phyloP scores from a whole-genome alignment of 2,888 invertebrate genomes.

The Xylota segnis region DNA sequence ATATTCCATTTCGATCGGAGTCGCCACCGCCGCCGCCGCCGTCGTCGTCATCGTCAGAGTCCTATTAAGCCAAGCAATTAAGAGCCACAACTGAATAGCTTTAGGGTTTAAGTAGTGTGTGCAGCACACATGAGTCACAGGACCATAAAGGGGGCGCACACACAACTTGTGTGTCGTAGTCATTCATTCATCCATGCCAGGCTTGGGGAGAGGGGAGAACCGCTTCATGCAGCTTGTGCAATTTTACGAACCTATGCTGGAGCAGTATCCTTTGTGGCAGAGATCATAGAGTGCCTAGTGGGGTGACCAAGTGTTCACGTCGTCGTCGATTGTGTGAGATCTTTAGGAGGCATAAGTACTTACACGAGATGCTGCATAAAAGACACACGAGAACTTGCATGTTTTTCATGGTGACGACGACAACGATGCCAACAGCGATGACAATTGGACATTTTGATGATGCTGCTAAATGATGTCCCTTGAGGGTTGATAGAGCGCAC shows the following conservation, averaged over 20 bases:
- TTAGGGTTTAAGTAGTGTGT: slow-evolving; percentile 52
- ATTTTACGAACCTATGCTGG: slow-evolving; percentile 54
- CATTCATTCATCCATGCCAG: slow-evolving; percentile 56
- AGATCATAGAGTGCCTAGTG: slow-evolving; percentile 67
- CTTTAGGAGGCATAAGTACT: slow-evolving; percentile 33
- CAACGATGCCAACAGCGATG: slow-evolving; percentile 22
- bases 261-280: slow-evolving; percentile 66
- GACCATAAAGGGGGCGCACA: slow-evolving; percentile 54
- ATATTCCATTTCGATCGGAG: slow-evolving; percentile 39
- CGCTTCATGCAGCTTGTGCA: slow-evolving; percentile 42
- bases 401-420: slow-evolving; percentile 59
- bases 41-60: background rate
- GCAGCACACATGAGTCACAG: slow-evolving; percentile 62
- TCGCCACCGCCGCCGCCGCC: slow-evolving; percentile 6
- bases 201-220: background rate
- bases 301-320: slow-evolving; percentile 66
- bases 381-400: slow-evolving; percentile 42
- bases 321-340: slow-evolving; percentile 30
- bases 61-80: slow-evolving; percentile 44
- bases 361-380: slow-evolving; percentile 7
- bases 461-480: slow-evolving; percentile 76
- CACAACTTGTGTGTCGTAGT: slow-evolving; percentile 38
- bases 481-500: slow-evolving; percentile 72
- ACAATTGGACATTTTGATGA: slow-evolving; percentile 65
- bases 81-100: slow-evolving; percentile 54